Conservation (phyloP, 2,888 invertebrate genomes). For the Trisateles emortualis region DNA sequence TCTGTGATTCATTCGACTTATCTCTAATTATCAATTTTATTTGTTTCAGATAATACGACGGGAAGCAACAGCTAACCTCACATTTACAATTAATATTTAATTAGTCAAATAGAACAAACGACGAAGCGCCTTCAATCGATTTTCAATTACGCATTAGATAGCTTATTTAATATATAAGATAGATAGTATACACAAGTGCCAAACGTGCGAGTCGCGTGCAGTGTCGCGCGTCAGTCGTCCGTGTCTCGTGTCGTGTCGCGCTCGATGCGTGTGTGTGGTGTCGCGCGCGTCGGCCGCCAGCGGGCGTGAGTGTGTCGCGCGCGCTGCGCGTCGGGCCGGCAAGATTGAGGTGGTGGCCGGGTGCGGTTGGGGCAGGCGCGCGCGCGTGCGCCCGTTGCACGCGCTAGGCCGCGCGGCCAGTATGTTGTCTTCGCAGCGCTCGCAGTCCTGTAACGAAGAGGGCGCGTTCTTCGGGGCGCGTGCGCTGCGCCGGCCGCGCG, state of each 20-base stretch:
- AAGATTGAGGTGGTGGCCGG: constrained; percentile 85
- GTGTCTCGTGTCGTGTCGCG: constrained; percentile 28
- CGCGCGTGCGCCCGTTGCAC: constrained; percentile 84
- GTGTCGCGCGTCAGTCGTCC: constrained; percentile 31
- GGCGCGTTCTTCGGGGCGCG: constrained; percentile 86
- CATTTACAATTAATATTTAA: constrained; percentile 55
- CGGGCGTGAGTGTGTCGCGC: constrained; percentile 52
- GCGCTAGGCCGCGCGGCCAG: constrained; percentile 81
- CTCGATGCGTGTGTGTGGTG: constrained; percentile 50
- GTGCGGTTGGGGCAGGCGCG: constrained; percentile 84
- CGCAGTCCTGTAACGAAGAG: constrained; percentile 86
- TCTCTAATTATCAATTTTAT: constrained; percentile 61
- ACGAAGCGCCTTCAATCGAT: constrained; percentile 80
- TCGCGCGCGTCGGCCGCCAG: constrained; percentile 37
- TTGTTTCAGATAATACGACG: constrained; percentile 77
- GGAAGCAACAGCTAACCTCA: constrained; percentile 61
- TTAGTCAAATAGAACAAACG: constrained; percentile 63
- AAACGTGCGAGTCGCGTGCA: constrained; percentile 50
- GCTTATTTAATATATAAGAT: constrained; percentile 54
- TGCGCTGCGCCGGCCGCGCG: constrained; percentile 86
- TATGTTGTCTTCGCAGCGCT: constrained; percentile 85
- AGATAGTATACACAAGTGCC: constrained; percentile 70
- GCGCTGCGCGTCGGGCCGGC: constrained; percentile 62
- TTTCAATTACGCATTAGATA: constrained; percentile 70
- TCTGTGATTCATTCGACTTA: constrained; percentile 50